Evolutionary conservation across 2,113 vertebrate species (phyloP).

Genomic region (Tinamus guttatus): DNA sequence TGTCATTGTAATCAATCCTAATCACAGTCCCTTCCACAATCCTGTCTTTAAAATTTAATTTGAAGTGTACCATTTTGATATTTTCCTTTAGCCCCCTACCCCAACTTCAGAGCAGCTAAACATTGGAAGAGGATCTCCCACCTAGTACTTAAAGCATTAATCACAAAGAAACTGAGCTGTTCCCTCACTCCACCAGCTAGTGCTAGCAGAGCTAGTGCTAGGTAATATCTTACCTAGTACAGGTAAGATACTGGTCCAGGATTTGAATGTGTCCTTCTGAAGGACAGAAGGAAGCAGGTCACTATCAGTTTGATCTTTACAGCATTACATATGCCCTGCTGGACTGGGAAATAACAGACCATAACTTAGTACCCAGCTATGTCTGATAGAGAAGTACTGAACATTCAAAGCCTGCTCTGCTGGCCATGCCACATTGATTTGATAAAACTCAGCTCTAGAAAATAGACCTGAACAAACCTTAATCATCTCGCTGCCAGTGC

Average conservation of each 20-base stretch:
- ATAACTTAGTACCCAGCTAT: neutral
- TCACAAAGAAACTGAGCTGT: neutral
- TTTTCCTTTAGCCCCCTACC: neutral
- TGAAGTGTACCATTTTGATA: neutral
- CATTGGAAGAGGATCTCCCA: neutral
- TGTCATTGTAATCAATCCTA: neutral
- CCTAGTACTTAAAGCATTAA: neutral
- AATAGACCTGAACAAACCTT: neutral
- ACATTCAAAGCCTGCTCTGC: neutral
- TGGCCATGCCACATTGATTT: neutral
- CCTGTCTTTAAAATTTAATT: neutral
- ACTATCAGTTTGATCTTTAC: neutral
- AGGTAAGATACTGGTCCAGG: neutral
- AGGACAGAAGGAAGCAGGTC: neutral
- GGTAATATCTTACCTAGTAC: neutral
- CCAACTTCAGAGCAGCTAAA: neutral
- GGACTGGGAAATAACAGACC: neutral
- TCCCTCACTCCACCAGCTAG: neutral
- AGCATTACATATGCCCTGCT: neutral
- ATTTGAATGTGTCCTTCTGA: neutral
- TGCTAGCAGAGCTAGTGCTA: no score
- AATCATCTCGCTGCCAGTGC: rapidly evolving
- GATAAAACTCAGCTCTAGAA: neutral
- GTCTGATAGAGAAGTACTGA: neutral
- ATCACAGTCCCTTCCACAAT: neutral